Conservation (phyloP, 2,113 vertebrate genomes). For the Gallinago jamesoni region DNA sequence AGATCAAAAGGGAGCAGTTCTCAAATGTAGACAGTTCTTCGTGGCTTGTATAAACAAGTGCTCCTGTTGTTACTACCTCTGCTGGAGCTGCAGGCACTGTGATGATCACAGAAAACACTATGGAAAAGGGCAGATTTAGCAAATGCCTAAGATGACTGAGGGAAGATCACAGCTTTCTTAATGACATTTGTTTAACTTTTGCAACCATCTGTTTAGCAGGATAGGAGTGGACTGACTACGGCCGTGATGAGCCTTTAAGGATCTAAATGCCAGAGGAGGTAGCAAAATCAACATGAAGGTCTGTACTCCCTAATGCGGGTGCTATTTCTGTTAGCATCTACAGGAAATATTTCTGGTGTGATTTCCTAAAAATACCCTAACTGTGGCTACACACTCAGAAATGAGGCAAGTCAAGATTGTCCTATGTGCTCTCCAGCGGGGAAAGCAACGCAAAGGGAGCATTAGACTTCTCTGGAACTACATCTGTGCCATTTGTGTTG, state of each 20-base stretch:
- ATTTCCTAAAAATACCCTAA: not conserved
- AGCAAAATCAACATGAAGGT: not conserved
- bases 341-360: not conserved
- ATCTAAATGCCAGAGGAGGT: not conserved
- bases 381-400: not conserved
- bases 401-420: not conserved
- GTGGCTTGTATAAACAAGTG: constrained; percentile 64
- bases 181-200: constrained; percentile 43
- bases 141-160: constrained; percentile 46
- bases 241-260: not conserved
- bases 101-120: constrained; percentile 43
- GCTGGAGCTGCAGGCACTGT: constrained; percentile 46
- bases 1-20: constrained; percentile 35
- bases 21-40: constrained; percentile 31
- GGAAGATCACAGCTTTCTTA: constrained; percentile 47
- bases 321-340: not conserved
- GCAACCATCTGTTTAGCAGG: constrained; percentile 11
- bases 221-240: not conserved
- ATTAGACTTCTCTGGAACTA: not conserved
- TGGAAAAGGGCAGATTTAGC: constrained; percentile 43
- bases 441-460: not conserved
- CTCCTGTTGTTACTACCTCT: constrained; percentile 47
- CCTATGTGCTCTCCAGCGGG: not conserved
- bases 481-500: not conserved
- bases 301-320: not conserved